Conservation (phyloP, 2,113 vertebrate species). For the Geococcyx californianus region DNA sequence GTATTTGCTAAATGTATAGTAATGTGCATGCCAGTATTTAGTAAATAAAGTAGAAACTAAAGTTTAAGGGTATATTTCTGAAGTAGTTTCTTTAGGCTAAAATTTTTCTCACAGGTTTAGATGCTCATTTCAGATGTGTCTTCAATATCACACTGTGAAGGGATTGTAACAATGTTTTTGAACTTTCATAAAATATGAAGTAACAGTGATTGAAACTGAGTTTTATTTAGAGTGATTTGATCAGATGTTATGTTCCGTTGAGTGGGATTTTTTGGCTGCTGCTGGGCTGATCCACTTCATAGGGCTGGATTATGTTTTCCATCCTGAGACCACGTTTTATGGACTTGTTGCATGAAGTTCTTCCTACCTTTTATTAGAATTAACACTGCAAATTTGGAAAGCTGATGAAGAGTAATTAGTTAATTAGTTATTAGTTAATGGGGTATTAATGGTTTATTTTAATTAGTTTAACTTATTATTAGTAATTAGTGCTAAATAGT, state of each 20-base stretch:
- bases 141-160: background rate
- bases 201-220: background rate
- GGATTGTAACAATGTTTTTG: background rate
- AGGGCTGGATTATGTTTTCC: background rate
- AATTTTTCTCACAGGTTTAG: background rate
- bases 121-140: background rate
- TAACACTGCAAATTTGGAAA: background rate
- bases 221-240: background rate
- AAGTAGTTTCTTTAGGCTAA: background rate
- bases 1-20: background rate
- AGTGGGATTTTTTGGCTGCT: background rate
- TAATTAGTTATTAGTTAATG: background rate
- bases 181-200: background rate
- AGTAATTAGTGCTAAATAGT: background rate
- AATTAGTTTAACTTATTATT: background rate
- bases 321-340: background rate
- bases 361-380: background rate
- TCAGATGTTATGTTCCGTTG: background rate
- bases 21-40: background rate
- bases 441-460: background rate
- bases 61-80: background rate
- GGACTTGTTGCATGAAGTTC: background rate
- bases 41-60: background rate
- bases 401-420: background rate
- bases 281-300: background rate